Percentiles rank a stretch among this genome's conserved stretches.
Evolutionary conservation across 2,888 invertebrate genomes (phyloP).

Genomic region (Synanthedon vespiformis): DNA sequence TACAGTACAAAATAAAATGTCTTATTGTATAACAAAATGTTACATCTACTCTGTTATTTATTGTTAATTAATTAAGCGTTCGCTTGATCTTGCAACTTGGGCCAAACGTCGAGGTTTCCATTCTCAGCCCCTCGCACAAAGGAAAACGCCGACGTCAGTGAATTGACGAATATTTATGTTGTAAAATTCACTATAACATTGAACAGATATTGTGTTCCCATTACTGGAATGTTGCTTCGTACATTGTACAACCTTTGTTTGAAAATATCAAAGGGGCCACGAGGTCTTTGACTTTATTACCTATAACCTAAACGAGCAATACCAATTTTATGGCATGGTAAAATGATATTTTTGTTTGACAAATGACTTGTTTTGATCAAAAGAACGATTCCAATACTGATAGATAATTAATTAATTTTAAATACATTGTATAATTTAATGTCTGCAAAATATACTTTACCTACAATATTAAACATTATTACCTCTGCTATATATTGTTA

Average conservation of each 20-base stretch:
- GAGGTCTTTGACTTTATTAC: not conserved
- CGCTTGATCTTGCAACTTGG: conserved; percentile 14
- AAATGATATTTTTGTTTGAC: not conserved
- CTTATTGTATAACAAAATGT: too few relatives aligned
- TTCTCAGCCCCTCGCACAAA: conserved; percentile 29
- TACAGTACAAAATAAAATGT: too few relatives aligned
- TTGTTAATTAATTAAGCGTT: not conserved
- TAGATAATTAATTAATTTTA: too few relatives aligned
- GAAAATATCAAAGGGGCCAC: conserved; percentile 22
- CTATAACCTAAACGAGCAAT: not conserved
- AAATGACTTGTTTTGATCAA: not conserved
- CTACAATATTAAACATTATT: too few relatives aligned
- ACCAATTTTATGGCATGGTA: not conserved
- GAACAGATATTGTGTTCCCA: conserved; percentile 1
- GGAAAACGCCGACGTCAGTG: conserved; percentile 38
- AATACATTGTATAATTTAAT: too few relatives aligned
- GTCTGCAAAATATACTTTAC: too few relatives aligned
- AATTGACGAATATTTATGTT: conserved; percentile 55
- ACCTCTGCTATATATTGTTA: too few relatives aligned
- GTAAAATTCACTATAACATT: conserved; percentile 33
- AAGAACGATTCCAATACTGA: too few relatives aligned
- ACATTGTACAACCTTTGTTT: conserved; percentile 7
- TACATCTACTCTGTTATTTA: not conserved
- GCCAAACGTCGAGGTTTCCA: conserved; percentile 17
- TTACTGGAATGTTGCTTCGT: not conserved